Conservation (phyloP, 1,140 invertebrate species). For the Temnothorax nylanderi region DNA sequence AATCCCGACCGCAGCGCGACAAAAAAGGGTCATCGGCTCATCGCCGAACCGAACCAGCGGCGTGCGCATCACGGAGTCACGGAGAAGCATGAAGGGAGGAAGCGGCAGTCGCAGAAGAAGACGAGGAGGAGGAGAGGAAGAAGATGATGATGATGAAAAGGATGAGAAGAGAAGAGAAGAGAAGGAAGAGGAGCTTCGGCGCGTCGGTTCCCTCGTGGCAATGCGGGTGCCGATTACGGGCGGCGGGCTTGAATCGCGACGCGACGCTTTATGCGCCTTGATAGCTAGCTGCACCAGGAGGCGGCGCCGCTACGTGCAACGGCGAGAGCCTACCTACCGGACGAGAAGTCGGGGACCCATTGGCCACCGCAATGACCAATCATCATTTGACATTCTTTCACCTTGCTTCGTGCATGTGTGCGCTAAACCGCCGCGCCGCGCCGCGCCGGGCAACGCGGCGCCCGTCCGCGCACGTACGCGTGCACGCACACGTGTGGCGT, state of each 20-base stretch:
- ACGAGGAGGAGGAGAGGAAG: not conserved
- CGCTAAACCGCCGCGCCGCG: conserved; percentile 27
- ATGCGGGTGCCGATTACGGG: conserved; percentile 52
- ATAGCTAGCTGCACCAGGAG: conserved; percentile 78
- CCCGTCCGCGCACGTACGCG: conserved; percentile 23
- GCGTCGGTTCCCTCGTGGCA: conserved; percentile 31
- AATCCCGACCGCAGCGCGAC: conserved; percentile 23
- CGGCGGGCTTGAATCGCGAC: conserved; percentile 48
- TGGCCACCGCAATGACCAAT: conserved; percentile 84
- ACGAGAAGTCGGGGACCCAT: conserved; percentile 79
- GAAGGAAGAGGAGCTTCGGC: not conserved
- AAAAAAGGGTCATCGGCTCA: conserved; percentile 49
- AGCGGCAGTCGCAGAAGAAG: conserved; percentile 2
- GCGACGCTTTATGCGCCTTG: conserved; percentile 70
- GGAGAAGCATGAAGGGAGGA: conserved; percentile 17
- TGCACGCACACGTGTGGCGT: conserved; percentile 11
- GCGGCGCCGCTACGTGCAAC: conserved; percentile 78
- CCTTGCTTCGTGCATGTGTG: conserved; percentile 69
- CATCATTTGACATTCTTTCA: conserved; percentile 85
- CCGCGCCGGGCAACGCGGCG: not conserved
- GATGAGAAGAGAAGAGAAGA: not conserved
- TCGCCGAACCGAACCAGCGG: conserved; percentile 40
- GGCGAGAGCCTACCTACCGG: conserved; percentile 77
- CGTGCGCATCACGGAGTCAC: conserved; percentile 25
- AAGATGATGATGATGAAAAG: conserved; percentile 8